Percentiles rank a stretch among this genome's conserved stretches.
Conservation (phyloP, 2,113 vertebrate genomes). For the Varanus salvator region DNA sequence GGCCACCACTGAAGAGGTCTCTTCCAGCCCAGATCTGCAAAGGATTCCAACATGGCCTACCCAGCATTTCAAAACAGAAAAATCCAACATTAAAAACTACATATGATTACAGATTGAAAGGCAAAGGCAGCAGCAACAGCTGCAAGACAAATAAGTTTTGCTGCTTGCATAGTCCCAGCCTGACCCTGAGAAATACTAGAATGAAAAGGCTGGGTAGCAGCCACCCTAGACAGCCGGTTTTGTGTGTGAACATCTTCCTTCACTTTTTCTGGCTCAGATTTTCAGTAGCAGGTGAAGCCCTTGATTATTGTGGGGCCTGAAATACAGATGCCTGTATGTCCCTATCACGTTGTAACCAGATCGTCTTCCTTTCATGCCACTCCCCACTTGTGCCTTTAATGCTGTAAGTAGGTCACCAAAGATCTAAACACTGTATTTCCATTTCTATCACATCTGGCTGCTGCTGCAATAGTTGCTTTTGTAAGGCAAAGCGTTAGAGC, state of each 20-base stretch:
- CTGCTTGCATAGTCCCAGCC: background rate
- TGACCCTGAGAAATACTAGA: background rate
- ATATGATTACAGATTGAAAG: too few species aligned
- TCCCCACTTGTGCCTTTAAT: slow-evolving; percentile 46
- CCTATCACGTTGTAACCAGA: slow-evolving; percentile 61
- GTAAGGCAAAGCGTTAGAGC: slow-evolving; percentile 64
- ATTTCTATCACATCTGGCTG: slow-evolving; percentile 54
- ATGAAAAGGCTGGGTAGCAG: background rate
- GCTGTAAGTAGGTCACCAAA: slow-evolving; percentile 71
- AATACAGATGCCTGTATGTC: slow-evolving; percentile 57
- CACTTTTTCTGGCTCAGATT: slow-evolving; percentile 34
- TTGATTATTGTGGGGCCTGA: slow-evolving; percentile 44
- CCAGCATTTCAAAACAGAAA: too few species aligned
- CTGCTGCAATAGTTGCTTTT: slow-evolving; percentile 61
- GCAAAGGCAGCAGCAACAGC: too few species aligned
- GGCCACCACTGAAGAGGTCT: too few species aligned
- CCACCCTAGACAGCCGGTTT: background rate
- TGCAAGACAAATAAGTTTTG: background rate
- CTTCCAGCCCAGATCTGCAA: too few species aligned
- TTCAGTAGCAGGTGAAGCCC: slow-evolving; percentile 58
- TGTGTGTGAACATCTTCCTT: slow-evolving; percentile 48
- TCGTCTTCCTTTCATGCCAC: slow-evolving; percentile 35
- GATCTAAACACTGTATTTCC: slow-evolving; percentile 65
- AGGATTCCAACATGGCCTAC: too few species aligned
- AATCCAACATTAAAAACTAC: too few species aligned